Base-by-base conservation (phyloP, 2,797 vertebrate genomes). In the Okamejei kenojei region DNA sequence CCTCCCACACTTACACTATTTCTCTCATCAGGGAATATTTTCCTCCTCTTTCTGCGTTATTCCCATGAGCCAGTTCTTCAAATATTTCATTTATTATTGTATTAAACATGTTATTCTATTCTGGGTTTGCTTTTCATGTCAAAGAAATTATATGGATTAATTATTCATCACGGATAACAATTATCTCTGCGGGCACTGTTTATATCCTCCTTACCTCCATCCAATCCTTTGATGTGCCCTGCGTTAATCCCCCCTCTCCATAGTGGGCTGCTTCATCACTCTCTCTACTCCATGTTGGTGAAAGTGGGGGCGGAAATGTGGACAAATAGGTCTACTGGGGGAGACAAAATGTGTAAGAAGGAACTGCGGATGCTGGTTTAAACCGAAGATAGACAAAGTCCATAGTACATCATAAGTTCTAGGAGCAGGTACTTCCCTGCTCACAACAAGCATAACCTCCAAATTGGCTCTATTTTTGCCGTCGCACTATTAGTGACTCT, bases 71-170 rank as follows among this genome's bases (percentile, higher is more conserved):
- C 76, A 15, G 19, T 76, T 92, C 90, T 58, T 54, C 23, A 38
- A 74, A 54, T 68, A 71, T 21, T 71, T 74, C 90, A 92, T 92
- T 74, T 92, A 54, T 92, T 71, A 76, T 54, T 76, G 71, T 74
- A n/a, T 92, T 92, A 92, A 92, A 38, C 38, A 91, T 7, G 26
- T 71, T 65, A 71, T 73, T 76, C 71, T 90, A 38, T 74, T 92
- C 90, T 92, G 68, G 71, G 13, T 74, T 74, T 74, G 68, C 76
- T 38, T 92, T 71, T 26, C 90, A 38, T 26, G 29, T 92, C 38
- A 76, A 38, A 73, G 90, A 92, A 76, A 92, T 92, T 92, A 92
- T 26, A 29, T n/a, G 71, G 10, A 45, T 92, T 92, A 92, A 92
- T 92, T 76, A 92, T 92, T 92, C 90, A 76, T 92, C 76, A 54